A percentile compares a stretch with the other conserved stretches of the same genome.
Conservation (phyloP, 2,888 invertebrate genomes). For the Pyrrhia umbra region DNA sequence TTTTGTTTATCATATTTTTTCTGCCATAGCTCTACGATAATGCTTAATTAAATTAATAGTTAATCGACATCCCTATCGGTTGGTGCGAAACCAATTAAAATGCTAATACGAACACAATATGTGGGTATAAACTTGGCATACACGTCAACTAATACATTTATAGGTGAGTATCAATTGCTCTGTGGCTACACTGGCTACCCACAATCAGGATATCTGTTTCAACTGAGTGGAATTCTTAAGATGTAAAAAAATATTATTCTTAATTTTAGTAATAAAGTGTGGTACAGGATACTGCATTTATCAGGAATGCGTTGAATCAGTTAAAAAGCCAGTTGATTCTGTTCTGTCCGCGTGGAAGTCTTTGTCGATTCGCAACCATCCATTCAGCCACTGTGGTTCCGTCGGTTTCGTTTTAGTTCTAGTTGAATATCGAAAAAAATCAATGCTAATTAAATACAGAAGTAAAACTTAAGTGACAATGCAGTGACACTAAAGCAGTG, state of each 20-base stretch:
- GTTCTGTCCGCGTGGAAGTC: no score
- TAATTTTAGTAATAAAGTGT: no score
- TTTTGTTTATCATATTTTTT: slow-evolving; percentile 2
- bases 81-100: slow-evolving; percentile 35
- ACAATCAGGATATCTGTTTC: slow-evolving; percentile 55
- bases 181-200: slow-evolving; percentile 63
- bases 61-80: slow-evolving; percentile 18
- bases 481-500: no score
- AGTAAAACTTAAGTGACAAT: no score
- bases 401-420: no score
- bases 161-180: slow-evolving; percentile 58
- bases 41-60: slow-evolving; percentile 23
- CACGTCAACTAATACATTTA: slow-evolving; percentile 17
- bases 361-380: no score
- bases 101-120: slow-evolving; percentile 39
- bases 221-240: slow-evolving; percentile 23
- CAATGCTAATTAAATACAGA: no score
- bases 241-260: not conserved
- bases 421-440: no score
- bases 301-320: no score
- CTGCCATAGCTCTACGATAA: slow-evolving; percentile 10
- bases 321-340: no score
- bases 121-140: slow-evolving; percentile 36
- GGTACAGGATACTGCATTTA: no score
- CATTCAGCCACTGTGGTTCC: no score